These are phyloP conservation scores for Metellina segmentata DNA, from an alignment of 2,888 invertebrate species.

Conservation along the genomic window DNA sequence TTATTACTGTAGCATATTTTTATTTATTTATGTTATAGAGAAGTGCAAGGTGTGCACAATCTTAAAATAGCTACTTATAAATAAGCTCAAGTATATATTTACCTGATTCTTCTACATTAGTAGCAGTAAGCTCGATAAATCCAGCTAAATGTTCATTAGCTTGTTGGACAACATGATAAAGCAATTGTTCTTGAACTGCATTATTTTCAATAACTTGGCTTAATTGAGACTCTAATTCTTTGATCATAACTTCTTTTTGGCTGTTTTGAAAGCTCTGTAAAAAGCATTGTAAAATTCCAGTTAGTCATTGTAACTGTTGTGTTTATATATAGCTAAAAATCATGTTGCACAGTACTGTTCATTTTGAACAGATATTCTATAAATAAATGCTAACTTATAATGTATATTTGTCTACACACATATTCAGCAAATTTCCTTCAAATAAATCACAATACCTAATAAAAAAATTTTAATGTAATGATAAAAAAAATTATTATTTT, in stretches of 20 bases:
- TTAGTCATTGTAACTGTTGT: no score
- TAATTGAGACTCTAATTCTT: constrained; percentile 88
- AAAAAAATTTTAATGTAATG: no score
- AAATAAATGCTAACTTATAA: no score
- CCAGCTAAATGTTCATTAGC: constrained; percentile 79
- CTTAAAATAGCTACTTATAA: neutral
- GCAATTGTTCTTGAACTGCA: constrained; percentile 87
- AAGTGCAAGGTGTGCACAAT: neutral
- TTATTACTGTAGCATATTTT: no score
- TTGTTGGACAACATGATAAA: constrained; percentile 87
- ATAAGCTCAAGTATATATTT: constrained; percentile 4
- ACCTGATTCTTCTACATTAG: constrained; percentile 73
- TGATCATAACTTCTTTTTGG: constrained; percentile 86
- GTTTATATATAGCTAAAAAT: no score
- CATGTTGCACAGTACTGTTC: no score
- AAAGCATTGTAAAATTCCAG: neutral
- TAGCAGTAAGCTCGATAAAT: constrained; percentile 74
- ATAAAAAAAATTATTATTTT: no score
- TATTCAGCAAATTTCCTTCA: no score
- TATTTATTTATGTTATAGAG: constrained; percentile 78
- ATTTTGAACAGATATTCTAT: no score
- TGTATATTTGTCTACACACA: no score
- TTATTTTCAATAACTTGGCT: constrained; percentile 83
- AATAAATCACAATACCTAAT: no score
- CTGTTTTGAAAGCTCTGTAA: constrained; percentile 84